A percentile compares a stretch with the other conserved stretches of the same genome.
Conservation (phyloP, 2,113 vertebrate genomes). For the Leucopsar rothschildi region DNA sequence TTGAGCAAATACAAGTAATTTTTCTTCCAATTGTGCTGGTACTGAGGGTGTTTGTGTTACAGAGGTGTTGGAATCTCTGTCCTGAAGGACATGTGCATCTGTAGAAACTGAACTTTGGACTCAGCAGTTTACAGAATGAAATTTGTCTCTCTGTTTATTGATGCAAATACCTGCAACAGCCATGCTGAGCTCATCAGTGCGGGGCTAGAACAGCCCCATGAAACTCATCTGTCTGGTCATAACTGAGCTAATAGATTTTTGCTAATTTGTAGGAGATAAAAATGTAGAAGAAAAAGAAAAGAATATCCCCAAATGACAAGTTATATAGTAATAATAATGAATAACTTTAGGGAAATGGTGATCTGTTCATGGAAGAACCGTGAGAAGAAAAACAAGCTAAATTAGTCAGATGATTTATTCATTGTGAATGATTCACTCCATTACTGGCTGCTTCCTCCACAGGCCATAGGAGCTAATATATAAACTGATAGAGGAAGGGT, state of each 20-base stretch:
- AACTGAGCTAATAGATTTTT: not conserved
- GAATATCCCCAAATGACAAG: not conserved
- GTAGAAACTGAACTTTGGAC: not conserved
- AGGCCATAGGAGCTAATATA: not conserved
- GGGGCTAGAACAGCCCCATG: not conserved
- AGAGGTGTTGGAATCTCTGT: not conserved
- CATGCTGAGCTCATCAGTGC: not conserved
- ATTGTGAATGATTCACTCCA: constrained; percentile 16
- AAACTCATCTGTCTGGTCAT: not conserved
- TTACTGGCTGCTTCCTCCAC: constrained; percentile 25
- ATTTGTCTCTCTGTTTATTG: not conserved
- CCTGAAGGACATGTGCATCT: not conserved
- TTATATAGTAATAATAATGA: not conserved
- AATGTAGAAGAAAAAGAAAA: not conserved
- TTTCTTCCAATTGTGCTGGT: not conserved
- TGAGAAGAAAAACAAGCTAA: constrained; percentile 16
- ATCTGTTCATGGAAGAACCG: not conserved
- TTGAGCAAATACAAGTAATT: not conserved
- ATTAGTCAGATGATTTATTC: constrained; percentile 49
- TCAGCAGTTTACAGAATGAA: not conserved
- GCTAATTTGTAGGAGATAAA: not conserved
- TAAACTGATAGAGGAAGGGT: not conserved
- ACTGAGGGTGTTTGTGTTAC: not conserved
- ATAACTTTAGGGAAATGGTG: not conserved
- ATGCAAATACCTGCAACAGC: not conserved